phyloP scores from a whole-genome alignment of 2,797 vertebrate genomes.

The Alfaro cultratus region DNA sequence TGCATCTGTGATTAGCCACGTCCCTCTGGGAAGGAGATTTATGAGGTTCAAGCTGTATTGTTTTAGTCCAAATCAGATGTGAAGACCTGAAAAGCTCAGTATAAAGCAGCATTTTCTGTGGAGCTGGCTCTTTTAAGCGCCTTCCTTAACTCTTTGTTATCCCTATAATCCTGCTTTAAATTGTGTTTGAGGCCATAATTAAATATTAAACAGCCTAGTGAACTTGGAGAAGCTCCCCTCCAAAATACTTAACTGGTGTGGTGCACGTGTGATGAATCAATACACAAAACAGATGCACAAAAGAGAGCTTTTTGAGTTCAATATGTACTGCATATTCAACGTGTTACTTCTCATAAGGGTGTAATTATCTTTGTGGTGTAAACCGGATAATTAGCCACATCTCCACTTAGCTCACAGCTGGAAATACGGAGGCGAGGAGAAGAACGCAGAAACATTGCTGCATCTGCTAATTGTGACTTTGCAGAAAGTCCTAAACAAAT shows the following conservation, averaged over 20 bases:
- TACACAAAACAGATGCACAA: conserved; percentile 4
- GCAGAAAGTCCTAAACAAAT: conserved; percentile 40
- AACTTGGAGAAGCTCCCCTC: conserved; percentile 23
- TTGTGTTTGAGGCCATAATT: conserved; percentile 32
- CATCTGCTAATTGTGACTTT: conserved; percentile 51
- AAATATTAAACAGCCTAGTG: conserved; percentile 32
- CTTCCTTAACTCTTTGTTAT: conserved; percentile 9
- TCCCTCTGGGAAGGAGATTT: conserved; percentile 51
- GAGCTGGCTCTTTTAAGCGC: conserved; percentile 22
- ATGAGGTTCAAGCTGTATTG: conserved; percentile 52
- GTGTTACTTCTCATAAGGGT: conserved; percentile 54
- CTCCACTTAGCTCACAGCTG: conserved; percentile 69
- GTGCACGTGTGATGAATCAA: conserved; percentile 29
- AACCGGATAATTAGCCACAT: conserved; percentile 69
- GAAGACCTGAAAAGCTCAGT: conserved; percentile 28
- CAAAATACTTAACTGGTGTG: conserved; percentile 13
- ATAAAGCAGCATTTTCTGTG: conserved; percentile 16
- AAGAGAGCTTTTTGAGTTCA: conserved; percentile 12
- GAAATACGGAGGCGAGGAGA: conserved; percentile 40
- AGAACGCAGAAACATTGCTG: conserved; percentile 40
- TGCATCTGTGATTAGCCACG: conserved; percentile 54
- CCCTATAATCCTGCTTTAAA: conserved; percentile 30
- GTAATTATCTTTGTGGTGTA: conserved; percentile 69
- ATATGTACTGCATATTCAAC: conserved; percentile 24
- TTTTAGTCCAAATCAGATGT: conserved; percentile 46